Evolutionary conservation across 2,113 vertebrate species (phyloP), one percentile per base, ranked within the genome.

Genomic region (Rallus limicola): DNA sequence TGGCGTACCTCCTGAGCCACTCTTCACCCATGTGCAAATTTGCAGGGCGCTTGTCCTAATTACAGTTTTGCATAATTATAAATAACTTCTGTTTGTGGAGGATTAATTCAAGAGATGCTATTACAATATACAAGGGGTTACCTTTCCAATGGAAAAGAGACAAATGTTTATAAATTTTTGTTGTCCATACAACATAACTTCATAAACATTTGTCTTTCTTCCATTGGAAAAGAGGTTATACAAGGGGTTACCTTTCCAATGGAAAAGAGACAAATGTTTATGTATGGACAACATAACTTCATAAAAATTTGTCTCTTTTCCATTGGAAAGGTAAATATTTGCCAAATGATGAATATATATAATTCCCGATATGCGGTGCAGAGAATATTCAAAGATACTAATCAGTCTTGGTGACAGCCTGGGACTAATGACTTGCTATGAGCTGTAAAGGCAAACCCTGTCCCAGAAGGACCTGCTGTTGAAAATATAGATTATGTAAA

Each of bases 301-400:
- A 36, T 36, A 36, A 36, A 36, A 7, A 36, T 36, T 36, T 36
- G 36, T 36, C 36, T 36, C 36, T 36, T 36, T 36, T 36, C 36
- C 36, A 8, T 36, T 36, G 36, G 36, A 36, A 36, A 36, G 9
- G 84, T 95, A 97, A 98, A 97, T 95, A 98, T 97, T 96, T 98
- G 55, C 85, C 34, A 86, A 69, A 62, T 84, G 62, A 94, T 53
- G 29, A 93, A 93, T 90, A 69, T 82, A 7, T 33, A 46, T 82
- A 63, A 82, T 82, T 94, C 26, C 59, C 50, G 74, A 38, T 8
- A 25, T 29, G 8, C 46, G 74, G 31, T 63, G 26, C 38, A 82
- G 44, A 3, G 6, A 89, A 59, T 67, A 64, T 55, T 90, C 68
- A 69, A 74, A 89, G 75, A 60, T 88, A 76, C 36, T 90, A 92